phyloP scores from a whole-genome alignment of 2,888 invertebrate species.

The Eulithis testata region DNA sequence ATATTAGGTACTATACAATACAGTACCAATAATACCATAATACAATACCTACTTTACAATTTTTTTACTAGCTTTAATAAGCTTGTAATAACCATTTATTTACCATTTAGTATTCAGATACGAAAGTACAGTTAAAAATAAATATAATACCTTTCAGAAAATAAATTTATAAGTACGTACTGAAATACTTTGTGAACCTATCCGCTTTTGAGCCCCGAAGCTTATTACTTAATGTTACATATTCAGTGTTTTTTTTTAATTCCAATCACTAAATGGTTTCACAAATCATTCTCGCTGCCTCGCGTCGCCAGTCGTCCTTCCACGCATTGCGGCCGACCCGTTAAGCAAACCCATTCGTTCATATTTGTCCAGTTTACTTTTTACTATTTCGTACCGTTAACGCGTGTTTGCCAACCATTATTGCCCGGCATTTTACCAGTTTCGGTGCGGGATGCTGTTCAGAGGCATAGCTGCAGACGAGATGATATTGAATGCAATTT shows the following conservation, averaged over 20 bases:
- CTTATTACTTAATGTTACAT: no score
- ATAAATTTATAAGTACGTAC: no score
- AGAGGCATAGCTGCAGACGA: slow-evolving; percentile 11
- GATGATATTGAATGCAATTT: not conserved
- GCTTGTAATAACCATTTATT: no score
- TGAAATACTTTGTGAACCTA: no score
- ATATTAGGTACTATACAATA: no score
- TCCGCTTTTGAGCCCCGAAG: no score
- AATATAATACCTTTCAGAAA: no score
- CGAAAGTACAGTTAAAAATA: no score
- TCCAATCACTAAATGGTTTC: slow-evolving; percentile 14
- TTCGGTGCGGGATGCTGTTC: slow-evolving; percentile 24
- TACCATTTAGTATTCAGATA: no score
- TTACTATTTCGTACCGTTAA: slow-evolving; percentile 80
- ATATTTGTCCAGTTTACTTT: slow-evolving; percentile 82
- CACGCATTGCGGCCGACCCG: slow-evolving; percentile 56
- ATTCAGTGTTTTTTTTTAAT: not conserved
- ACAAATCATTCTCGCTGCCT: slow-evolving; percentile 19
- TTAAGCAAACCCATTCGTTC: slow-evolving; percentile 79
- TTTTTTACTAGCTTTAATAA: no score
- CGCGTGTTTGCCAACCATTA: slow-evolving; percentile 74
- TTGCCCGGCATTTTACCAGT: slow-evolving; percentile 55
- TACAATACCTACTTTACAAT: no score
- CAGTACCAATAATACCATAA: no score
- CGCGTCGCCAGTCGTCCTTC: slow-evolving; percentile 34